A percentile compares a stretch with the other conserved stretches of the same genome.
phyloP scores from a whole-genome alignment of 2,888 invertebrate genomes.

The Athalia circularis region DNA sequence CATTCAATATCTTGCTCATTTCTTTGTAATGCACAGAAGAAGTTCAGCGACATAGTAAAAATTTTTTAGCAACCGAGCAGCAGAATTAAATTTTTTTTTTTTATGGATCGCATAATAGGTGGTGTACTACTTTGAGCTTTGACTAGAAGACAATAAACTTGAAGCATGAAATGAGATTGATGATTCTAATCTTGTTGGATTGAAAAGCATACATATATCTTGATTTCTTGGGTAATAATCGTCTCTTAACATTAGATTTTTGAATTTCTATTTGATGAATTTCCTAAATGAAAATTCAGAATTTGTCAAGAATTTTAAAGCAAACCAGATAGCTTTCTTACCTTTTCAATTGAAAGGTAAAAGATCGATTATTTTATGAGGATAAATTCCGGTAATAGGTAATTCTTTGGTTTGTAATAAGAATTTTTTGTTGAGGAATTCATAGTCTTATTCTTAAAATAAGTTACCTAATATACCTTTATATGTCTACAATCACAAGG shows the following conservation, averaged over 20 bases:
- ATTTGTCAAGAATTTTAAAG: neutral
- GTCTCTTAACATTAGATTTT: constrained; percentile 9
- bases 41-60: too few species aligned
- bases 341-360: too few species aligned
- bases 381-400: neutral
- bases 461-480: constrained; percentile 12
- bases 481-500: neutral
- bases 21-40: neutral
- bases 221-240: constrained; percentile 19
- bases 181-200: neutral
- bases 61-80: too few species aligned
- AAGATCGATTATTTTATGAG: neutral
- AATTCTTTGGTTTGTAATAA: neutral
- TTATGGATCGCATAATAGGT: too few species aligned
- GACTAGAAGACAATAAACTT: too few species aligned
- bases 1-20: neutral
- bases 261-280: neutral
- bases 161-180: neutral
- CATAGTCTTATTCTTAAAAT: neutral
- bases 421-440: neutral
- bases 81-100: too few species aligned
- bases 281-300: neutral
- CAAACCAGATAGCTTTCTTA: neutral
- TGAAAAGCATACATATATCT: neutral
- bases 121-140: too few species aligned